Conservation (phyloP, 2,797 vertebrate species). For the Epinephelus awoara region DNA sequence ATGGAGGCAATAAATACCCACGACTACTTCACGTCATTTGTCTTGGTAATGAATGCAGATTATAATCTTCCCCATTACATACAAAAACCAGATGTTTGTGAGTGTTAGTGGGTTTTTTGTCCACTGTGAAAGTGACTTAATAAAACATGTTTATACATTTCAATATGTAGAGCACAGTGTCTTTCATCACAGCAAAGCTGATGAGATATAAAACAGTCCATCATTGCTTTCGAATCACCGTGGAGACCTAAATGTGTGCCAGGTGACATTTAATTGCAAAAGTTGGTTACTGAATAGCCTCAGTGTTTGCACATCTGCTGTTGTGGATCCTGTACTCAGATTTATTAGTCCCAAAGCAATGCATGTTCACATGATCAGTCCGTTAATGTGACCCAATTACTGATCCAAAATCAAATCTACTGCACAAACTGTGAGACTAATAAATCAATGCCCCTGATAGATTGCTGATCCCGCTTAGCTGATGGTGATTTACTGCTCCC, state of each 20-base stretch:
- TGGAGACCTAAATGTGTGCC: constrained; percentile 49
- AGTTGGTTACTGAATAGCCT: constrained; percentile 63
- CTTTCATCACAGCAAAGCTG: constrained; percentile 15
- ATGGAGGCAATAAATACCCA: too few species aligned
- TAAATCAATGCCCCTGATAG: constrained; percentile 56
- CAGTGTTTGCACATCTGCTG: constrained; percentile 75
- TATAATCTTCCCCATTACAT: too few species aligned
- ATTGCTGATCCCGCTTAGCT: constrained; percentile 39
- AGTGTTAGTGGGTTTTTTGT: too few species aligned
- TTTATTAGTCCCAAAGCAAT: constrained; percentile 64
- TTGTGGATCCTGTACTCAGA: constrained; percentile 25
- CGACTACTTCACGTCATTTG: too few species aligned
- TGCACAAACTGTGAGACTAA: constrained; percentile 63
- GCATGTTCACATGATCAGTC: constrained; percentile 70
- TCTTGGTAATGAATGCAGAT: too few species aligned
- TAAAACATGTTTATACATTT: constrained; percentile 8
- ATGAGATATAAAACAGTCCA: constrained; percentile 20
- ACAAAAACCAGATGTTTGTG: too few species aligned
- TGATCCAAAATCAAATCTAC: constrained; percentile 71
- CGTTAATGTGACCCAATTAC: constrained; percentile 71
- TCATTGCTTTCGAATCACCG: constrained; percentile 20
- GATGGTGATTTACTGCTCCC: constrained; percentile 30
- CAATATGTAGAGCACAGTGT: not conserved
- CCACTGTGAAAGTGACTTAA: too few species aligned
- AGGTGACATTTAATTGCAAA: constrained; percentile 60